These are phyloP conservation scores for Papilio protenor DNA, from an alignment of 2,888 invertebrate genomes.

Conservation along the genomic window DNA sequence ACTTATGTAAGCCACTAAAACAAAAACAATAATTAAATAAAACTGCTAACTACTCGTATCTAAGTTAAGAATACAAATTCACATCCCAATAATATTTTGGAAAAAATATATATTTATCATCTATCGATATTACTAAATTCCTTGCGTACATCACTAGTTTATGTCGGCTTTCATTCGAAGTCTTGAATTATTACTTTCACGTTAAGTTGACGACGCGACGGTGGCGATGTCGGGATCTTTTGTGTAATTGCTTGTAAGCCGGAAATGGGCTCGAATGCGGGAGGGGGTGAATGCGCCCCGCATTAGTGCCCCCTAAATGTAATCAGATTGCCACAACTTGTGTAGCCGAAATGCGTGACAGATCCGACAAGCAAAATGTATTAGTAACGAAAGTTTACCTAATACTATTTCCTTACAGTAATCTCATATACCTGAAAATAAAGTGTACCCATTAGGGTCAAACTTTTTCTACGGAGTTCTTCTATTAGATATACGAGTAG, in stretches of 20 bases:
- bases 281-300: neutral
- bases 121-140: slow-evolving; percentile 25
- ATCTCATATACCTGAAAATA: neutral
- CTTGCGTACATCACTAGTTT: slow-evolving; percentile 32
- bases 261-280: slow-evolving; percentile 22
- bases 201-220: slow-evolving; percentile 43
- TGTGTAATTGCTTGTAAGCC: slow-evolving; percentile 42
- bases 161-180: slow-evolving; percentile 39
- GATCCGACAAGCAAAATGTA: slow-evolving; percentile 10
- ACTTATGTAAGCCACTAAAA: too few relatives aligned
- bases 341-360: slow-evolving; percentile 21
- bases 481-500: too few relatives aligned
- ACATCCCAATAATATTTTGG: neutral
- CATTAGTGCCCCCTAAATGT: slow-evolving; percentile 3
- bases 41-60: neutral
- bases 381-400: neutral
- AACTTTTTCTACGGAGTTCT: too few relatives aligned
- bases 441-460: neutral
- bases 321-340: slow-evolving; percentile 22
- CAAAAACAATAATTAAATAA: neutral
- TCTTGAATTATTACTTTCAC: slow-evolving; percentile 47
- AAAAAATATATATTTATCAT: neutral
- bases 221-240: slow-evolving; percentile 33
- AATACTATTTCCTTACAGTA: neutral
- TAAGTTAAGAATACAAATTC: neutral